phyloP scores from a whole-genome alignment of 2,797 vertebrate genomes.

The Oreochromis grahami region DNA sequence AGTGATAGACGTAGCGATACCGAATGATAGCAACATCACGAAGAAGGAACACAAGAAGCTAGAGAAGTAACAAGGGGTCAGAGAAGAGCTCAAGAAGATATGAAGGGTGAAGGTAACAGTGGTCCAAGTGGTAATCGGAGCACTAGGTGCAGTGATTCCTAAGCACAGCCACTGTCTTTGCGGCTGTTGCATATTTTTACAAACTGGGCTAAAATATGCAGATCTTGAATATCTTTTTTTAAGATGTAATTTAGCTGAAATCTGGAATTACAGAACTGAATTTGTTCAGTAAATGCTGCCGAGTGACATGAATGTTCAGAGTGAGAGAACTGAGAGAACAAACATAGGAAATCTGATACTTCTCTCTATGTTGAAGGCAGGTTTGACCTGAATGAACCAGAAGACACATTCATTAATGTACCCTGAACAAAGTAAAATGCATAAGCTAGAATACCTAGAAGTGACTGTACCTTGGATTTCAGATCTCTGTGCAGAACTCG shows the following conservation, averaged over 20 bases:
- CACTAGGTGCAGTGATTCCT: not conserved
- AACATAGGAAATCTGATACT: not conserved
- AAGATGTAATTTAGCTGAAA: not conserved
- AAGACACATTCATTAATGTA: not conserved
- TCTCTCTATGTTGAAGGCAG: not conserved
- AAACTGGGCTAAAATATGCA: not conserved
- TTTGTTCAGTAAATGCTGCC: not conserved
- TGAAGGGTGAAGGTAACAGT: not conserved
- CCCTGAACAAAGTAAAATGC: not conserved
- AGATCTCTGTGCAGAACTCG: slow-evolving; percentile 89
- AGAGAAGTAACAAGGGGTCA: not conserved
- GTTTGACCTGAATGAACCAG: not conserved
- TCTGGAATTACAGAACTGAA: not conserved
- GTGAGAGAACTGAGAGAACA: not conserved
- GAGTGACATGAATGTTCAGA: not conserved
- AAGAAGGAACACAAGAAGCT: not conserved
- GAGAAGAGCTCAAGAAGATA: not conserved
- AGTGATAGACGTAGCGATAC: no score
- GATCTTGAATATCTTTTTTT: not conserved
- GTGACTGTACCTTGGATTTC: slow-evolving; percentile 86
- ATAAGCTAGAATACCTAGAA: not conserved
- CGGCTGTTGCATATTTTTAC: not conserved
- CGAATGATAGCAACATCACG: not conserved
- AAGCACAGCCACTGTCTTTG: not conserved
- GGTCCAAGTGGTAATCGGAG: not conserved